Conservation (phyloP, 2,113 vertebrate species). For the Bungarus multicinctus region DNA sequence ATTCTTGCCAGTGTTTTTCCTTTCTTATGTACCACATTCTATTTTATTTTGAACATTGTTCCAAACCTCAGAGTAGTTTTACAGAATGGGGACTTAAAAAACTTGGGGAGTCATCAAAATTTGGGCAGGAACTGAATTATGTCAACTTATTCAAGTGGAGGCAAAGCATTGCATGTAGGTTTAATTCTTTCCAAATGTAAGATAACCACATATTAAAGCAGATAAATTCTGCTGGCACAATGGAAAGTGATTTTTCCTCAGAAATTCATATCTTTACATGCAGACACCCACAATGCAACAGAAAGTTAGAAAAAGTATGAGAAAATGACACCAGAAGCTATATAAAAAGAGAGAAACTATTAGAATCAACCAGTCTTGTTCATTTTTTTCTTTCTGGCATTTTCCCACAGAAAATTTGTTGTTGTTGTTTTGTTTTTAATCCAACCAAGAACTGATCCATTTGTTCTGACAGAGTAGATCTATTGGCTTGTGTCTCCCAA, state of each 20-base stretch:
- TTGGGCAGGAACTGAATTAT: too few relatives aligned
- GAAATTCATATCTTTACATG: not conserved
- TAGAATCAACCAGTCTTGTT: not conserved
- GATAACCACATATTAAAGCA: not conserved
- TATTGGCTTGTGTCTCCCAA: not conserved
- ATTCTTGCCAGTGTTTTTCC: not conserved
- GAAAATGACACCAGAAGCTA: not conserved
- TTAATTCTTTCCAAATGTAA: not conserved
- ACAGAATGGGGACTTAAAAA: not conserved
- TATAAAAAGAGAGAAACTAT: not conserved
- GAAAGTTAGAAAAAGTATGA: not conserved
- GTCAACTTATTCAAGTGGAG: not conserved
- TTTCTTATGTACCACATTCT: not conserved
- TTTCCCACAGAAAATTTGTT: not conserved
- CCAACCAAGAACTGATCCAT: not conserved
- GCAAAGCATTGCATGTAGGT: not conserved
- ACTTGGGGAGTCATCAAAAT: not conserved
- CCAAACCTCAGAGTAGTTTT: not conserved
- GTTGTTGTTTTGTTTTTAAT: too few relatives aligned
- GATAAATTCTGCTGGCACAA: not conserved
- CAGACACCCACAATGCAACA: not conserved
- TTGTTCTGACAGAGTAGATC: not conserved
- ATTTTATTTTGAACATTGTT: not conserved
- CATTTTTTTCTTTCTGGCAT: not conserved
- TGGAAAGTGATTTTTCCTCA: not conserved